Conservation (phyloP, 2,113 vertebrate species). For the Anoura caudifer region DNA sequence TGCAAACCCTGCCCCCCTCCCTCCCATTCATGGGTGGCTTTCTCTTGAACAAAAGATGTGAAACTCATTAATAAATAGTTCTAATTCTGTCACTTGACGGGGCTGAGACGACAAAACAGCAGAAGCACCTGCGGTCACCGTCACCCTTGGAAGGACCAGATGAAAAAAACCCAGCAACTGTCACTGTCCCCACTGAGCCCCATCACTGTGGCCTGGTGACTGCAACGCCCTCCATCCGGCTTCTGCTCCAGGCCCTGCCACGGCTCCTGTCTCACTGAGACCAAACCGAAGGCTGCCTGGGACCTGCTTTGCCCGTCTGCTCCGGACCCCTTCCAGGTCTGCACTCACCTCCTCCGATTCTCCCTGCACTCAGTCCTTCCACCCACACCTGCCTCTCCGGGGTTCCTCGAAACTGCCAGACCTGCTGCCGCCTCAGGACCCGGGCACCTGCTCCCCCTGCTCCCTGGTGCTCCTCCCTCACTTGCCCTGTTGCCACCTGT, state of each 20-base stretch:
- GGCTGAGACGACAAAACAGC: background rate
- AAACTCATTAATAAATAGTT: too few relatives aligned
- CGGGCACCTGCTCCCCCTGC: background rate
- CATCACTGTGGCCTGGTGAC: background rate
- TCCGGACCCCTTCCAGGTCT: background rate
- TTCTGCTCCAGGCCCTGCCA: background rate
- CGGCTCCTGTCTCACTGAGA: background rate
- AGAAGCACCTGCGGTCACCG: background rate
- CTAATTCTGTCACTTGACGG: background rate
- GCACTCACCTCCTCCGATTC: background rate
- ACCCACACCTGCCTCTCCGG: background rate
- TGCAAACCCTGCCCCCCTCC: too few relatives aligned
- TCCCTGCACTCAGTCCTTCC: background rate
- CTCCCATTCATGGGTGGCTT: too few relatives aligned
- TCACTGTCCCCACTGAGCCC: background rate
- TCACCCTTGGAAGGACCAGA: background rate
- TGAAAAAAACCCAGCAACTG: background rate
- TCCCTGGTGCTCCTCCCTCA: background rate
- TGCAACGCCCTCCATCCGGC: background rate
- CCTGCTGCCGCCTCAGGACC: too few relatives aligned
- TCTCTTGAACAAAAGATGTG: too few relatives aligned
- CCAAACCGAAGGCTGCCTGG: background rate
- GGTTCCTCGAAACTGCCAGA: background rate
- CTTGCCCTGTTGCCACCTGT: background rate
- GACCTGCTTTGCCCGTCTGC: background rate